Evolutionary conservation across 2,888 invertebrate genomes (phyloP), one percentile per base, ranked within the genome.

Genomic region (Lasioglossum malachurum): DNA sequence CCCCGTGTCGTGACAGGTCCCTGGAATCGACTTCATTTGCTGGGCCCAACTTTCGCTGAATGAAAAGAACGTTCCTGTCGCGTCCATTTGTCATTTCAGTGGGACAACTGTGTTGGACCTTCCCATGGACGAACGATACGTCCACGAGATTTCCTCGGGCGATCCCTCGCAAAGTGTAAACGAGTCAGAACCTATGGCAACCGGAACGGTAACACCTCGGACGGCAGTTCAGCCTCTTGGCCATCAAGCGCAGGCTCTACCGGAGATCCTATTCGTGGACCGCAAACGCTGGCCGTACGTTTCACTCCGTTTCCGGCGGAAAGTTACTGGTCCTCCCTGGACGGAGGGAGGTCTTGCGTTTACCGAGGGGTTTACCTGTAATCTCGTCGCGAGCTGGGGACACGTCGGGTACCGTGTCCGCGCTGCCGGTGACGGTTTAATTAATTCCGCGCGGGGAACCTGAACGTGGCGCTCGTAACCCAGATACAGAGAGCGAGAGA

Each of bases 401-500:
- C 78, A 57, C 72, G 78, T 80, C 31, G 64, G 16, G 23, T 38
- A 57, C 57, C 38, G 38, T 73, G 76, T 71, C 71, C 69, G 85
- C 88, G 90, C 89, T 91, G 92, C 84, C 90, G 90, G 88, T 92
- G 92, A 92, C 92, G 92, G 92, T 89, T 93, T 93, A 93, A 93
- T 93, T 93, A 93, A 93, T 91, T 92, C 89, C 82, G 87, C 83
- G 90, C 78, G 87, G 83, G 89, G 88, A 44, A 35, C 72, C 14
- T 14, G 74, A 41, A 83, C 78, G 84, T 75, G 82, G 81, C 38
- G 79, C 81, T 87, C 74, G 64, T 84, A 87, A 83, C 87, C 81
- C 75, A 87, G 72, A 78, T 83, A 79, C 38, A 35, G 10, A 19
- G 14, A 31, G 16, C 0, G 16, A 14, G n/a, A 16, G 14, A 31